These are phyloP conservation scores for Pseudomyrmex gracilis DNA, from an alignment of 1,140 invertebrate species.

Conservation along the genomic window DNA sequence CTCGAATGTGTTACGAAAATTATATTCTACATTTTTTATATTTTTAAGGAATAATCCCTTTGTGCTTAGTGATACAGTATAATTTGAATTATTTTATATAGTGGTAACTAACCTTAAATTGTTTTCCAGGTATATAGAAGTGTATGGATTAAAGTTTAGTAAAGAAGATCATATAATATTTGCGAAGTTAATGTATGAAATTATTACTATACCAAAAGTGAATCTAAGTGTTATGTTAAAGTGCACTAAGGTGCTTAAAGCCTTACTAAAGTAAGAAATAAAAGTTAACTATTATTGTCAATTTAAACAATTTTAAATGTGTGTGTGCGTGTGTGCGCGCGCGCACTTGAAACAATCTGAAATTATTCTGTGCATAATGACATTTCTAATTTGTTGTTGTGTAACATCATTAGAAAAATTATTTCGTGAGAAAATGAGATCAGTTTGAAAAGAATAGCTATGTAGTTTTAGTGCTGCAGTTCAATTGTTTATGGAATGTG, in stretches of 20 bases:
- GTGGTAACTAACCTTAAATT: too few species aligned
- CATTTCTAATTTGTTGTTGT: too few species aligned
- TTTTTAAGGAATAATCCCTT: too few species aligned
- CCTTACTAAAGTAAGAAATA: constrained; percentile 86
- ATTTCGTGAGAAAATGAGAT: constrained; percentile 9
- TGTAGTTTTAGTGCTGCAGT: not conserved
- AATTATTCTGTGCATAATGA: too few species aligned
- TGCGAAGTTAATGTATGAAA: too few species aligned
- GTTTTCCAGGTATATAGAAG: constrained; percentile 90
- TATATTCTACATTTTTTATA: too few species aligned
- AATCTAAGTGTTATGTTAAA: constrained; percentile 91
- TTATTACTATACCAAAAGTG: constrained; percentile 90
- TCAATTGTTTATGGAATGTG: constrained; percentile 2
- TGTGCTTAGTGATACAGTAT: too few species aligned
- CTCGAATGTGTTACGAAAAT: too few species aligned
- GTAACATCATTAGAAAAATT: constrained; percentile 3
- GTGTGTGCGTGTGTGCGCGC: too few species aligned
- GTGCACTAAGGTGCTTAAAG: constrained; percentile 86
- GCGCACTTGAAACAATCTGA: too few species aligned
- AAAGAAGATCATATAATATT: constrained; percentile 97
- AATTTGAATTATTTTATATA: too few species aligned
- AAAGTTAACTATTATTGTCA: not conserved
- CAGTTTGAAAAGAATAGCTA: not conserved
- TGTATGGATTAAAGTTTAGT: constrained; percentile 94
- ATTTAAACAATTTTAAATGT: not conserved